These are phyloP conservation scores for Antedon bifida DNA, from an alignment of 35 echinoderm and acorn worm species.

Conservation along the genomic window DNA sequence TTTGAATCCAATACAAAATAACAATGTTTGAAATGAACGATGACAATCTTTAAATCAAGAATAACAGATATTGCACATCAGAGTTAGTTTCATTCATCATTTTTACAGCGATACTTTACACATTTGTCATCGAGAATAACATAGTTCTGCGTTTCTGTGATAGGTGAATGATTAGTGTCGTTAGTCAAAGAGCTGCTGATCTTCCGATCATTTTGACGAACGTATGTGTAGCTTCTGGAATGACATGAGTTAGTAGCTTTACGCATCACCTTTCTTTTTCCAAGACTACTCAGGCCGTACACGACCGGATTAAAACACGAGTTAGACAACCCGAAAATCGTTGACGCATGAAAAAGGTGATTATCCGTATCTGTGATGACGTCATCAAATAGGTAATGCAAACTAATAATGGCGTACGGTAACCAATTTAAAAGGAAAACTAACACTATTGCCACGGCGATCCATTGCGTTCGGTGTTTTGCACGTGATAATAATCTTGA, in stretches of 20 bases:
- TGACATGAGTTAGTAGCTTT: neutral
- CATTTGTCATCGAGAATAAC: neutral
- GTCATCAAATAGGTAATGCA: slow-evolving; percentile 24
- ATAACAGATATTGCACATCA: no score
- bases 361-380: neutral
- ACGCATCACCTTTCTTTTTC: neutral
- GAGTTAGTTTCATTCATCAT: neutral
- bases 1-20: no score
- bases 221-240: neutral
- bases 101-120: neutral
- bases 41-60: no score
- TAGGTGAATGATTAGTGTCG: neutral
- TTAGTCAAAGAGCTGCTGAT: neutral
- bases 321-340: slow-evolving; percentile 67
- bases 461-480: slow-evolving; percentile 58
- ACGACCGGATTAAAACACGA: slow-evolving; percentile 88
- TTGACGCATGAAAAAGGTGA: slow-evolving; percentile 19
- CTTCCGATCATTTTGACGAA: neutral
- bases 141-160: neutral
- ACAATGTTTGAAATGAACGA: no score
- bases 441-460: slow-evolving; percentile 61
- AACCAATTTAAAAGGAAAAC: slow-evolving; percentile 78
- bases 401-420: slow-evolving; percentile 35
- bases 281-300: slow-evolving; percentile 65
- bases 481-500: slow-evolving; percentile 73